phyloP scores from a whole-genome alignment of 2,888 invertebrate species.

The Ecdyonurus torrentis region DNA sequence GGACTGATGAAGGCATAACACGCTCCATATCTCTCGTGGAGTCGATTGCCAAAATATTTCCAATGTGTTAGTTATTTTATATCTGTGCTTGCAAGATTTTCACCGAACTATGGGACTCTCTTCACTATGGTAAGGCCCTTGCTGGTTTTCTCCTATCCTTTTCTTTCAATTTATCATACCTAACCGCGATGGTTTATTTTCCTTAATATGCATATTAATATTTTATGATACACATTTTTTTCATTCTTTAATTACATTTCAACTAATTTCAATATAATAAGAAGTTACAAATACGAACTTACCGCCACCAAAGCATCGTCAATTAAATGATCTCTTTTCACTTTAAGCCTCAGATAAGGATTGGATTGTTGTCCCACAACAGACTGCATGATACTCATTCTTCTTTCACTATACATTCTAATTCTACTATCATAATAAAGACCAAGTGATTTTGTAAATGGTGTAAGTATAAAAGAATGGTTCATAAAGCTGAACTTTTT shows the following conservation, averaged over 20 bases:
- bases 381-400: slow-evolving; percentile 69
- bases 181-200: too few relatives aligned
- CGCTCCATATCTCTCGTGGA: neutral
- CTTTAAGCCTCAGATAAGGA: slow-evolving; percentile 68
- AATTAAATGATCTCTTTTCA: slow-evolving; percentile 67
- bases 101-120: too few relatives aligned
- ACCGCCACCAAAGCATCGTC: slow-evolving; percentile 86
- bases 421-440: slow-evolving; percentile 89
- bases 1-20: too few relatives aligned
- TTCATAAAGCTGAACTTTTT: slow-evolving; percentile 74
- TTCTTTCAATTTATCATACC: too few relatives aligned
- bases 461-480: slow-evolving; percentile 78
- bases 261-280: neutral
- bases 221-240: too few relatives aligned
- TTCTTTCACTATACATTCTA: slow-evolving; percentile 83
- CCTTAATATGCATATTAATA: too few relatives aligned
- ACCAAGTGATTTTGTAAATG: slow-evolving; percentile 79
- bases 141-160: too few relatives aligned
- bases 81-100: too few relatives aligned
- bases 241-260: neutral
- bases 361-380: slow-evolving; percentile 66
- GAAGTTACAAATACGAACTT: slow-evolving; percentile 21
- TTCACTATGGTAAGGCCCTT: too few relatives aligned
- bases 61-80: too few relatives aligned
- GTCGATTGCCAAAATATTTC: too few relatives aligned